These are phyloP conservation scores for Phortica magna DNA, from an alignment of 2,888 invertebrate species.

Conservation along the genomic window DNA sequence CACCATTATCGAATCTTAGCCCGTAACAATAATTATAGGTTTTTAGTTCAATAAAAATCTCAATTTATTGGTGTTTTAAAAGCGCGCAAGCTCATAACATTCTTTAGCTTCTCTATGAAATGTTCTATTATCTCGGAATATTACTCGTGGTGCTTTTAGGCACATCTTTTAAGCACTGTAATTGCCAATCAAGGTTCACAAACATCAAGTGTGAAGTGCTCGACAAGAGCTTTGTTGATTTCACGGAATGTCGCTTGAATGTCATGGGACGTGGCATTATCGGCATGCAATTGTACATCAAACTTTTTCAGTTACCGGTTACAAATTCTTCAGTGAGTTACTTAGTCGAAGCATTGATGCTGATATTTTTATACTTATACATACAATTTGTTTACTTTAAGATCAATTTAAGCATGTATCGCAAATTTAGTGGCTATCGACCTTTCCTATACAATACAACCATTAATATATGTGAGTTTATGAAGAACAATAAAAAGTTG, in stretches of 20 bases:
- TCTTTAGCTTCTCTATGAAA: too few relatives aligned
- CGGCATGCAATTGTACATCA: background rate
- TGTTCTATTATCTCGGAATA: too few relatives aligned
- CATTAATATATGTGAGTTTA: background rate
- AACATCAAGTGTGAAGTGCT: background rate
- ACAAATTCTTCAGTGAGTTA: background rate
- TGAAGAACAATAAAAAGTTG: background rate
- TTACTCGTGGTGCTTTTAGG: too few relatives aligned
- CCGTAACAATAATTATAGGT: too few relatives aligned
- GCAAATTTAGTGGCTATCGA: background rate
- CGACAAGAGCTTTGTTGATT: background rate
- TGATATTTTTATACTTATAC: too few relatives aligned
- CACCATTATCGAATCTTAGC: too few relatives aligned
- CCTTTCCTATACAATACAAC: constrained; percentile 13
- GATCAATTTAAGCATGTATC: background rate
- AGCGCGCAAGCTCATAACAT: too few relatives aligned
- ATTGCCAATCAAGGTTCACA: background rate
- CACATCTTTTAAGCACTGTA: too few relatives aligned
- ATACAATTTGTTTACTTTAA: background rate
- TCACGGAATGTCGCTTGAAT: background rate
- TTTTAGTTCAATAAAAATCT: too few relatives aligned
- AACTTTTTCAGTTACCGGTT: background rate
- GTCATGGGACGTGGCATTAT: background rate
- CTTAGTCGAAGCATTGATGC: too few relatives aligned
- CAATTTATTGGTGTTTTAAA: too few relatives aligned